Percentiles rank a stretch among this genome's conserved stretches.
phyloP scores from a whole-genome alignment of 1,140 invertebrate species.

The Macrobrachium nipponense region DNA sequence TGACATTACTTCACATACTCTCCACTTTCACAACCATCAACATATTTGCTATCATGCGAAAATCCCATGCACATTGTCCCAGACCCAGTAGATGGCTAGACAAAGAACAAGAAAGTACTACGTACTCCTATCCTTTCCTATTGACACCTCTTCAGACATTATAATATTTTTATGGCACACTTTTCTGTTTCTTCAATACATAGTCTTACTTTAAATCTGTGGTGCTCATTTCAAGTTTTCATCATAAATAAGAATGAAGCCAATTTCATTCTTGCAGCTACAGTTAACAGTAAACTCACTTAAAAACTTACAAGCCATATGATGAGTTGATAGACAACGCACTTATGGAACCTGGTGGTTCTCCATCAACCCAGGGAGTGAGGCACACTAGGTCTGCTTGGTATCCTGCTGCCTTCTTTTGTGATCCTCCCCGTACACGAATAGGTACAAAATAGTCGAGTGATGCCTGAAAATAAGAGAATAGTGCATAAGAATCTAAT shows the following conservation, averaged over 20 bases:
- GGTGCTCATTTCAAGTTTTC: no score
- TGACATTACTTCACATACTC: no score
- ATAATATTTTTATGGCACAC: no score
- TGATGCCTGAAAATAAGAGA: constrained; percentile 40
- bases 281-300: not conserved
- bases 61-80: no score
- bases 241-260: not conserved
- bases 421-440: constrained; percentile 80
- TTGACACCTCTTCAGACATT: no score
- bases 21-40: no score
- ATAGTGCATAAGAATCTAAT: not conserved
- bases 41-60: no score
- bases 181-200: no score
- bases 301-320: constrained; percentile 90
- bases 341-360: constrained; percentile 85
- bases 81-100: no score
- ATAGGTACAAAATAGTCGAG: constrained; percentile 67
- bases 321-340: constrained; percentile 94
- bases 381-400: constrained; percentile 95
- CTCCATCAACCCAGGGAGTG: constrained; percentile 83
- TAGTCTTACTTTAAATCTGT: not conserved
- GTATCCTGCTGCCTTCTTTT: constrained; percentile 89
- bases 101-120: no score
- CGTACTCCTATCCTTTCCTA: no score
- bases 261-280: not conserved